These are phyloP conservation scores for Trichosurus vulpecula DNA, from an alignment of 2,797 vertebrate genomes.

Conservation along the genomic window DNA sequence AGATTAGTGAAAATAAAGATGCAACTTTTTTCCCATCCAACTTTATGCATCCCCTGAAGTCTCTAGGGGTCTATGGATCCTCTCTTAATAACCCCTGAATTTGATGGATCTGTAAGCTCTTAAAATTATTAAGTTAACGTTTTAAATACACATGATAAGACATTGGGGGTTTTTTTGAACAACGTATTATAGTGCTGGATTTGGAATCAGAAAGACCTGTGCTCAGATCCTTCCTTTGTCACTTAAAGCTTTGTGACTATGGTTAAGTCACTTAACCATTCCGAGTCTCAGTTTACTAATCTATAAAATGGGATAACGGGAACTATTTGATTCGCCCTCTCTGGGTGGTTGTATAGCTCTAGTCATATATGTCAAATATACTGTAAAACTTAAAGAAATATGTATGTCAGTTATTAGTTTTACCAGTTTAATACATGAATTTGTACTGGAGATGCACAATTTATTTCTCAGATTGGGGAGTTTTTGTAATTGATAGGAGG, in stretches of 20 bases:
- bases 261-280: background rate
- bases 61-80: background rate
- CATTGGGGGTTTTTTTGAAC: background rate
- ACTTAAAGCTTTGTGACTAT: background rate
- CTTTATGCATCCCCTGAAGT: background rate
- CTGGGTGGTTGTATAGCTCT: background rate
- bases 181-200: background rate
- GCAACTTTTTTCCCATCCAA: background rate
- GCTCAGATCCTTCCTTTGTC: no score
- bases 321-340: background rate
- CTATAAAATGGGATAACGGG: background rate
- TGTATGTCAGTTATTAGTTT: background rate
- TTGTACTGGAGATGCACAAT: background rate
- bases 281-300: background rate
- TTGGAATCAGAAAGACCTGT: background rate
- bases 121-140: background rate
- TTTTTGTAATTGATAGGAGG: conserved; percentile 1
- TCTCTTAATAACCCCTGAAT: background rate
- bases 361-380: background rate
- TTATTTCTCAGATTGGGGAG: conserved; percentile 28
- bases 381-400: background rate
- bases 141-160: background rate
- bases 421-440: background rate
- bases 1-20: background rate
- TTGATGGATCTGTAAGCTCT: background rate